Percentiles rank a stretch among this genome's conserved stretches.
Evolutionary conservation across 2,888 invertebrate species (phyloP).

Genomic region (Pterostichus niger): DNA sequence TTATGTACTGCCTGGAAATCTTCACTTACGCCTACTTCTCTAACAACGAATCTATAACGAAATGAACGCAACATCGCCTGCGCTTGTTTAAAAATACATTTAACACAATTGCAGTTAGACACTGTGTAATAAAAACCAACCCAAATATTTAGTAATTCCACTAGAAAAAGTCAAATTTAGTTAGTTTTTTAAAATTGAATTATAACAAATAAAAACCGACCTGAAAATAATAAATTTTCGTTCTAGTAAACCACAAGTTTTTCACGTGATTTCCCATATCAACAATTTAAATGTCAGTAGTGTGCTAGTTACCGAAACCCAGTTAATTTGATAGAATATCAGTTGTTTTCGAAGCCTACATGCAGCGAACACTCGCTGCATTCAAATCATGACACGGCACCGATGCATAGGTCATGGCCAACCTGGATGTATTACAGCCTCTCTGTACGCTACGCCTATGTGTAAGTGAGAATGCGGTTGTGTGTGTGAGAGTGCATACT

Average conservation of each 20-base stretch:
- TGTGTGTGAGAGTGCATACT: constrained; percentile 20
- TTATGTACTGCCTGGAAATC: too few relatives aligned
- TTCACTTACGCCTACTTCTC: too few relatives aligned
- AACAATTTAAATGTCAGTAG: too few relatives aligned
- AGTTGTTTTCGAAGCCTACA: constrained; percentile 1
- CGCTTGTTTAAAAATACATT: too few relatives aligned
- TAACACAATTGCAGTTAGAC: too few relatives aligned
- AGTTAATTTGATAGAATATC: constrained; percentile 1
- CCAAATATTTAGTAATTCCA: not conserved
- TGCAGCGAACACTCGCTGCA: constrained; percentile 6
- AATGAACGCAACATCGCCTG: too few relatives aligned
- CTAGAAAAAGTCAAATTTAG: not conserved
- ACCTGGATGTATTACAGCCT: constrained; percentile 16
- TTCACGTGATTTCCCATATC: not conserved
- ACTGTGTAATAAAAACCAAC: not conserved
- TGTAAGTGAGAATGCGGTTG: not conserved
- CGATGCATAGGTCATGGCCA: constrained; percentile 44
- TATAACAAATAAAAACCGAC: not conserved
- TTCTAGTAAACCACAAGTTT: constrained; percentile 16
- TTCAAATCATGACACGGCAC: constrained; percentile 30
- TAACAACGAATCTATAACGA: too few relatives aligned
- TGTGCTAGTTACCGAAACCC: not conserved
- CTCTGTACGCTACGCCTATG: constrained; percentile 28
- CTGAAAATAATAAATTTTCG: not conserved
- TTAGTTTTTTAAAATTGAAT: not conserved